Percentiles rank a stretch among this genome's conserved stretches.
These are phyloP conservation scores for Eospalax fontanierii DNA, from an alignment of 2,797 vertebrate species.

Conservation along the genomic window DNA sequence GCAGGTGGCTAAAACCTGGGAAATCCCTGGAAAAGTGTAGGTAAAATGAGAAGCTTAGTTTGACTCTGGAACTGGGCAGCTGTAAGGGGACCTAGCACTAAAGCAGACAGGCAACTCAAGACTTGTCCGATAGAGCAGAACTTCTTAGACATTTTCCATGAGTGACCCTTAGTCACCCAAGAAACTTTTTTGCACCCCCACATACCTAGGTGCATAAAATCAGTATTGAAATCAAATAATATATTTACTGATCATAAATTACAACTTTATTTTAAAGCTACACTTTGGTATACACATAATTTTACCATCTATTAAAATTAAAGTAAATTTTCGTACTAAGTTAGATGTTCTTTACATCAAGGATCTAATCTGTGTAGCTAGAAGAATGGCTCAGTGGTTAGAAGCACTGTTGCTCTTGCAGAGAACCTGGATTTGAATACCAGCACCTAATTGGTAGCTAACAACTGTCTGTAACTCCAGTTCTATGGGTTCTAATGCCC, in stretches of 20 bases:
- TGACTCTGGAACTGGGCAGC: background rate
- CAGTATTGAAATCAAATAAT: background rate
- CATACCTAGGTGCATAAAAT: background rate
- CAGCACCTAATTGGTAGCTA: too few species aligned
- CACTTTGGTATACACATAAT: background rate
- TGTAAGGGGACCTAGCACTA: background rate
- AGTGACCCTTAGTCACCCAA: background rate
- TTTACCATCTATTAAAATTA: background rate
- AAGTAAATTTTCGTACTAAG: background rate
- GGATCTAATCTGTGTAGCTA: background rate
- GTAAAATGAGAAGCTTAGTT: background rate
- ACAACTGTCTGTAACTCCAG: too few species aligned
- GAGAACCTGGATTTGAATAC: too few species aligned
- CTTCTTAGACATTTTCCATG: background rate
- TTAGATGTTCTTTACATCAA: background rate
- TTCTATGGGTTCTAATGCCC: too few species aligned
- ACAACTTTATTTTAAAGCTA: background rate
- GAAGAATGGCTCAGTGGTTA: too few species aligned
- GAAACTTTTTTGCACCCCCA: background rate
- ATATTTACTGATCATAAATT: background rate
- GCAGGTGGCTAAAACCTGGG: background rate
- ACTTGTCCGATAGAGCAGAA: background rate
- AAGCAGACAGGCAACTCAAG: background rate
- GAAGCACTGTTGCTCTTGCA: too few species aligned
- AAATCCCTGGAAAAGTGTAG: background rate